Base-by-base conservation (phyloP, 2,888 invertebrate genomes). In the Tortrix viridana region DNA sequence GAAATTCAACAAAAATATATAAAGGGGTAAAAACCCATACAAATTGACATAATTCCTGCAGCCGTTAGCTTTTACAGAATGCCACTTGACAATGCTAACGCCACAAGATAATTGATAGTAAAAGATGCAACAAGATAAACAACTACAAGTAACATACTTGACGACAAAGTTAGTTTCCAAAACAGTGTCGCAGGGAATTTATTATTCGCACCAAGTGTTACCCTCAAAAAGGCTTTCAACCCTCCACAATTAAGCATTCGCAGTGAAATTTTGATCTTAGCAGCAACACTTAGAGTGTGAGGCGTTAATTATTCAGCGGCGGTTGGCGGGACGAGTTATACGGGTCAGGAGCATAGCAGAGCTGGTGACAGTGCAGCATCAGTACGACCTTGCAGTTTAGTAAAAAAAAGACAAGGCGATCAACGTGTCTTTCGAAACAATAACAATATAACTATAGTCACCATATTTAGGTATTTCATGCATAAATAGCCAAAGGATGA, bases 251-350 rank as follows among this genome's bases (percentile, higher is more conserved):
- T 63, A 63, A 41, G 62, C 57, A 53, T 57, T 53, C 62, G 62
- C 47, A 63, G 62, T 57, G 57, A 63, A 62, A 63, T 63, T 57
- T 57, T 63, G 62, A 63, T 63, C 62, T 63, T 57, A 57, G 57
- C 50, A 43, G 62, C 52, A 63, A 57, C 62, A 63, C 62, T 57
- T 57, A 57, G 37, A 52, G 61, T 62, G 61, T 56, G 50, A 56
- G 47, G 26, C 41, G 41, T 63, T 63, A 63, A 57, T 63, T 52
- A 63, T 63, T 57, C 62, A 63, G 37, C 2, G 47, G 62, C 62
- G 57, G 62, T 63, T 63, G 57, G 47, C 57, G 50, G 57, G 57
- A 44, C 56, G 56, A 55, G 61, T 57, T 52, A 63, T 63, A 63
- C 57, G 62, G 62, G 62, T 63, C 62, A 53, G 32, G 43, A 14